Evolutionary conservation across 2,113 vertebrate species (phyloP).

Genomic region (Sinocyclocheilus anophthalmus): DNA sequence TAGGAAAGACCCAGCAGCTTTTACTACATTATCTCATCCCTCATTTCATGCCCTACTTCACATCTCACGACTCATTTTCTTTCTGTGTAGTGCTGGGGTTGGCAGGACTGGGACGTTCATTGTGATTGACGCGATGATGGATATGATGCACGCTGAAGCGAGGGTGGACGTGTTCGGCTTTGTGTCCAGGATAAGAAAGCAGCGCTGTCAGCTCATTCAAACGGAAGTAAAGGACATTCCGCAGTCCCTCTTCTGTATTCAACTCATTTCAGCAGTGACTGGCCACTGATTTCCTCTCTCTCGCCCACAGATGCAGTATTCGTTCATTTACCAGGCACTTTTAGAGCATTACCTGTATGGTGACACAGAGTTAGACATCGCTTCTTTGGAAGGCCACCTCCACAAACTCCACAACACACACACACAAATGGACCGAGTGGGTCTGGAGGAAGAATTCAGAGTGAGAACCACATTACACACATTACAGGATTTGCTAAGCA

Average conservation of each 20-base stretch:
- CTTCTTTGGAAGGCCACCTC: constrained; percentile 93
- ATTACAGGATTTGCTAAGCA: neutral
- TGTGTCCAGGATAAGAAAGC: constrained; percentile 89
- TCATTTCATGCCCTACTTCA: constrained; percentile 16
- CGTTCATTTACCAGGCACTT: constrained; percentile 97
- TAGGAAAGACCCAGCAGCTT: neutral
- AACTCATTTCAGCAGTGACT: neutral
- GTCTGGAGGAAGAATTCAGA: constrained; percentile 95
- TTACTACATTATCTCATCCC: constrained; percentile 1
- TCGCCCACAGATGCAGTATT: constrained; percentile 90
- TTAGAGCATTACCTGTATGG: constrained; percentile 98
- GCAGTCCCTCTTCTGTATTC: neutral
- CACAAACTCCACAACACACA: constrained; percentile 84
- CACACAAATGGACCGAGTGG: constrained; percentile 82
- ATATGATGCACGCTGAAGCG: constrained; percentile 90
- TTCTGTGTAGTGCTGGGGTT: constrained; percentile 84
- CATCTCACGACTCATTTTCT: constrained; percentile 22
- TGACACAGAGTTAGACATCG: constrained; percentile 96
- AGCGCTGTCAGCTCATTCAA: constrained; percentile 96
- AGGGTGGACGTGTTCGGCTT: constrained; percentile 91
- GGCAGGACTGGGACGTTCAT: constrained; percentile 96
- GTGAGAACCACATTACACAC: constrained; percentile 67
- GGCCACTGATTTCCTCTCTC: neutral
- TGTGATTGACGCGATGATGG: constrained; percentile 94
- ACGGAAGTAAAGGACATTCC: constrained; percentile 84